Evolutionary conservation across 2,888 invertebrate genomes (phyloP).

Genomic region (Cylindroiulus punctatus): DNA sequence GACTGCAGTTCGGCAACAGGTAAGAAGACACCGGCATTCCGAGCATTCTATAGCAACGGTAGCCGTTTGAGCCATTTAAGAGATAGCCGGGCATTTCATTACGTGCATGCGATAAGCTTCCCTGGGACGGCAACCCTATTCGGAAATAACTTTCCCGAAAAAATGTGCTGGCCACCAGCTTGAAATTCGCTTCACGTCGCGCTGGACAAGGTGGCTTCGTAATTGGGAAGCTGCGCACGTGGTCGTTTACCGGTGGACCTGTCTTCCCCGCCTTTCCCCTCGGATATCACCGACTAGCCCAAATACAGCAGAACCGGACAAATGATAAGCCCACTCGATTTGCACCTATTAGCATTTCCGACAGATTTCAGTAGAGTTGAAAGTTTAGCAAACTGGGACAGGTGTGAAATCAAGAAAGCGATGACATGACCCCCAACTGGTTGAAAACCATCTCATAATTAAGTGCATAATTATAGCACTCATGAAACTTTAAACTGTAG

Average conservation of each 20-base stretch:
- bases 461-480: too few relatives aligned
- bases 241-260: constrained; percentile 33
- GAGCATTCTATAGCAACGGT: too few relatives aligned
- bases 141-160: constrained; percentile 13
- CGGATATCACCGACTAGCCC: background rate
- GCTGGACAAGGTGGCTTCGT: background rate
- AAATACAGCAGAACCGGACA: background rate
- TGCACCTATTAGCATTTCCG: background rate
- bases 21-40: background rate
- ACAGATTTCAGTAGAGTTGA: background rate
- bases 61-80: too few relatives aligned
- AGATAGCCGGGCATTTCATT: too few relatives aligned
- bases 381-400: too few relatives aligned
- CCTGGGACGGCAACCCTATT: background rate
- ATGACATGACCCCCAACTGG: too few relatives aligned
- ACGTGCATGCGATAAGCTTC: too few relatives aligned
- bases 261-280: background rate
- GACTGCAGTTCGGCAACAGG: background rate
- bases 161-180: background rate
- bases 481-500: too few relatives aligned
- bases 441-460: too few relatives aligned
- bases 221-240: constrained; percentile 30
- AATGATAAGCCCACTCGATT: background rate
- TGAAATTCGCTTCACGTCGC: background rate
- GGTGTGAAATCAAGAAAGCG: too few relatives aligned